Evolutionary conservation across 1,140 invertebrate genomes (phyloP), one percentile per base, ranked within the genome.

Genomic region (Tetranychus urticae): DNA sequence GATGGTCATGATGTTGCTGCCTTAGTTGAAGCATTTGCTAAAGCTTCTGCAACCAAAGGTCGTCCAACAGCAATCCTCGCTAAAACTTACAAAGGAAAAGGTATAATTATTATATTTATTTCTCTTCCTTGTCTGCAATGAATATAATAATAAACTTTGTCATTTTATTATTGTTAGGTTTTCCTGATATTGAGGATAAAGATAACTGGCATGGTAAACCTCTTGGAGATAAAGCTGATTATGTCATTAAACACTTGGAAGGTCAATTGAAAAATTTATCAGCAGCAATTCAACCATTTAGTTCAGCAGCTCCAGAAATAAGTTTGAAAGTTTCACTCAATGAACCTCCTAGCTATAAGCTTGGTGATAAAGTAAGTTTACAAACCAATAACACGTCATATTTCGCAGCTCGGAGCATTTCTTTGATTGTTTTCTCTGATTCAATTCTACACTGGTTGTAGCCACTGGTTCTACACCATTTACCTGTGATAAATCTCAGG

Each of bases 171-270:
- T 14, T 31, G 48, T 31, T 50, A 14, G 13, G 14, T 50, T 50
- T 50, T 52, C n/a, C n/a, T 52, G 50, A 52, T 52, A 89, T 98
- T 69, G 91, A 96, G 73, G 86, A 99, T 74, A 55, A 79, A 63
- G 83, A 90, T 56, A 91, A 94, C 71, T 98, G 91, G 91, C 96
- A 99, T 71, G 96, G 96, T 48, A 98, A 97, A 70, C 81, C 93
- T 0, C 73, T 98, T 36, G 89, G 88, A 2, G 80, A 78, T 42
- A 84, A 90, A 67, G 80, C 82, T 7, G 80, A 81, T 5, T 77
- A 83, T 71, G 79, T 82, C 70, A 63, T 66, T 34, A 35, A 33
- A 42, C 37, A 48, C 10, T 64, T 68, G 6, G 56, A 60, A 36
- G 56, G 14, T 14, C 42, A 60, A 35, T 23, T 61, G 13, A 54